Percentiles rank a stretch among this genome's conserved stretches.
Evolutionary conservation across 2,888 invertebrate genomes (phyloP).

Genomic region (Drosophila ustulata): DNA sequence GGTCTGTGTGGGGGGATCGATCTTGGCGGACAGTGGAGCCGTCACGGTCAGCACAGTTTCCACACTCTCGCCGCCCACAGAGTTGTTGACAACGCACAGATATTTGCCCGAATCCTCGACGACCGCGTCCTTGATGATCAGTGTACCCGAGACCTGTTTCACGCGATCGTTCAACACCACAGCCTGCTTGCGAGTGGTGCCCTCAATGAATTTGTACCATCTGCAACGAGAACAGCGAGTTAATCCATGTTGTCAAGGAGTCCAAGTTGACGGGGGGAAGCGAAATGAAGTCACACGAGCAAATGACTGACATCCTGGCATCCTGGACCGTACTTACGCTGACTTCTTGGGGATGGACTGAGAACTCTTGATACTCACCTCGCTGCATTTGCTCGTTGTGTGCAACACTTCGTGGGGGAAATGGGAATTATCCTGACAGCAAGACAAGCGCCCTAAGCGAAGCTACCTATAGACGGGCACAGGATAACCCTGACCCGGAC

Average conservation of each 20-base stretch:
- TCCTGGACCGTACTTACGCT: background rate
- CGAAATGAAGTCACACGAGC: constrained; percentile 8
- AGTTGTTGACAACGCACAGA: constrained; percentile 96
- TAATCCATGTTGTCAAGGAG: constrained; percentile 7
- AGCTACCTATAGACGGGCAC: constrained; percentile 89
- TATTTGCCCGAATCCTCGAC: constrained; percentile 98
- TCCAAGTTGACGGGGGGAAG: constrained; percentile 20
- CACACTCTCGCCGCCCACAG: constrained; percentile 96
- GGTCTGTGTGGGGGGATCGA: constrained; percentile 96
- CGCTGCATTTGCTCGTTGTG: constrained; percentile 54
- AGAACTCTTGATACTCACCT: constrained; percentile 12
- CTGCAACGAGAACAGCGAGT: constrained; percentile 87
- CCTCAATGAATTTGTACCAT: constrained; percentile 97
- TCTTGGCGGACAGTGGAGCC: constrained; percentile 94
- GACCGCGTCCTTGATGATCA: constrained; percentile 95
- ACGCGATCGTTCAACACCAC: constrained; percentile 95
- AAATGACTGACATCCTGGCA: background rate
- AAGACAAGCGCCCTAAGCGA: constrained; percentile 29
- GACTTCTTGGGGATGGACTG: background rate
- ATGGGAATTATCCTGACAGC: constrained; percentile 29
- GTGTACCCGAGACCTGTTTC: constrained; percentile 96
- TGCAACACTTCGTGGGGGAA: constrained; percentile 35
- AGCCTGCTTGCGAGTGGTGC: constrained; percentile 93
- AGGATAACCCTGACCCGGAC: constrained; percentile 90
- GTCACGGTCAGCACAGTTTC: constrained; percentile 97